Evolutionary conservation across 2,888 invertebrate genomes (phyloP), one percentile per base, ranked within the genome.

Genomic region (Eubasilissa splendida): DNA sequence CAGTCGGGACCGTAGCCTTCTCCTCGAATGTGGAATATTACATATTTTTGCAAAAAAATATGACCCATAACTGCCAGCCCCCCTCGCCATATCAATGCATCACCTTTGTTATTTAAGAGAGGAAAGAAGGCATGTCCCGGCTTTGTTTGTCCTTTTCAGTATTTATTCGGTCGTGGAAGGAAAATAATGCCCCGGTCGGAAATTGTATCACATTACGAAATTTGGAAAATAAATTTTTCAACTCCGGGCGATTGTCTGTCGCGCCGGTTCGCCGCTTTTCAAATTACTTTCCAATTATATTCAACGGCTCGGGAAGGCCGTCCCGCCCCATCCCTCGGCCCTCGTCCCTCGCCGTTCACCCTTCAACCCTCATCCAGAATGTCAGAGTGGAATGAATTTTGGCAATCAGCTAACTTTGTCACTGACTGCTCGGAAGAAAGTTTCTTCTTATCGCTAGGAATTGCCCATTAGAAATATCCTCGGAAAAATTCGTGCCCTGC

Each of bases 11-110:
- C 56, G 22, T 9, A 73, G 33, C 33, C 54, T 73, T 71, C 56
- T 52, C 52, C 54, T 54, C 71, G 71, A 33, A 56, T 56, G 50
- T 52, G 22, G 53, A 70, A 53, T 52, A 33, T 70, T 70, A 53
- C 56, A 56, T 73, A 73, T 56, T 73, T 54, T 73, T 73, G 33
- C 54, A 22, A 50, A 52, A 60, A 60, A 75, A 75, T 75, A 60
- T 75, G 60, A 52, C 75, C 60, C 75, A 22, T 75, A 75, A 75
- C 59, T 75, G 75, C 53, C 75, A 75, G 75, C 75, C 60, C 60
- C 14, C 50, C 60, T 75, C 60, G 60, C 60, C 59, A 75, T 75
- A 75, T 60, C 60, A 75, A 59, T 75, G 53, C 60, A 50, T 75
- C 75, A 75, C 53, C 52, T 63, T 75, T 70, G 59, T 60, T 52